Evolutionary conservation across 2,888 invertebrate genomes (phyloP), one percentile per base, ranked within the genome.

Genomic region (Meiosimyza platycephala): DNA sequence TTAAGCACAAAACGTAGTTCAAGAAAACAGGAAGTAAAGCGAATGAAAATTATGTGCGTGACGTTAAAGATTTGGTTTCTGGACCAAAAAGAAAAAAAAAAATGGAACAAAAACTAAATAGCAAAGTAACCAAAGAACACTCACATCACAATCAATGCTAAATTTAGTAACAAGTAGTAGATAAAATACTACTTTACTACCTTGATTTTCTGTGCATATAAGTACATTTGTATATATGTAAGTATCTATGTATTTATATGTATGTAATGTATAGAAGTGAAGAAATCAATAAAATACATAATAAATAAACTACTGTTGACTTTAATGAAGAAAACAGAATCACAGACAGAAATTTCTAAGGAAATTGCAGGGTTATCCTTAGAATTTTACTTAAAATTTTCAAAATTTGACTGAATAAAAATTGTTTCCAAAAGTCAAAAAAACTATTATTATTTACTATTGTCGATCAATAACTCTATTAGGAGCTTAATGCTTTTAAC

Each of bases 141-240:
- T 54, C 16, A 54, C 5, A 54, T 15, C n/a, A 54, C 54, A 62
- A 62, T 62, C 60, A 62, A 33, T 62, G 40, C 60, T 62, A 62
- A 62, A 47, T 62, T 62, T 62, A 62, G 60, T 62, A 62, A 62
- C 60, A 62, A 62, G 60, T 62, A 62, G 60, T 40, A 62, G 60
- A 13, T 62, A 62, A 62, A 62, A 62, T 62, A 62, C 40, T 28
- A 62, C 57, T 57, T 57, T 57, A 28, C 22, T 57, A 28, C 28
- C 57, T 57, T 57, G 57, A 57, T 57, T 57, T 57, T 6, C 18
- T 7, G 6, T 28, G 22, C 57, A 28, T 40, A 40, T 40, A 7
- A 9, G 40, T 40, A 40, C 40, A 40, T 9, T 28, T 28, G 28
- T 28, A 28, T 28, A 28, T 28, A 28, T 4, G 4, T 28, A 9